Percentiles rank a stretch among this genome's conserved stretches.
Conservation (phyloP, 2,797 vertebrate genomes). For the Eremophila alpestris region DNA sequence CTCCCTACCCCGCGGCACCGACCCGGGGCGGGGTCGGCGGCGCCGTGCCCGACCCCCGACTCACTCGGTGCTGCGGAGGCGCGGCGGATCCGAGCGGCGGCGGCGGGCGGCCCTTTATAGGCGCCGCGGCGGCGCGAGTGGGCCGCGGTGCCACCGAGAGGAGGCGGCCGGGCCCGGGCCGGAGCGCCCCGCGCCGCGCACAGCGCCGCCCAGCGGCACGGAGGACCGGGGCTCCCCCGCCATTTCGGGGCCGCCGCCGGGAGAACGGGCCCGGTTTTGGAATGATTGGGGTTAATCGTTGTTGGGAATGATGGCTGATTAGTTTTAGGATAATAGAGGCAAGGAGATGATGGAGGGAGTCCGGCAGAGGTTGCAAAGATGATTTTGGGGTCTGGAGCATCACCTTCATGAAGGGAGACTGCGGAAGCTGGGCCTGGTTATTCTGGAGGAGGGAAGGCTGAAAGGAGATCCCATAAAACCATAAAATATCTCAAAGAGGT, state of each 20-base stretch:
- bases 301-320: rapidly evolving
- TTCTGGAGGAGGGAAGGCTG: no score
- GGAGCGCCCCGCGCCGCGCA: background rate
- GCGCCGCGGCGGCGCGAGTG: conserved; percentile 56
- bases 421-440: rapidly evolving
- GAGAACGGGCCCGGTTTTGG: rapidly evolving
- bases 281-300: rapidly evolving
- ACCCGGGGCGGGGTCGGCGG: no score
- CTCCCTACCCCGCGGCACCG: background rate
- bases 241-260: background rate
- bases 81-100: background rate
- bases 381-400: background rate
- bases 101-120: conserved; percentile 62
- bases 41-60: background rate
- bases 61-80: conserved; percentile 37
- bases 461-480: background rate
- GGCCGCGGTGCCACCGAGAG: background rate
- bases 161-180: background rate
- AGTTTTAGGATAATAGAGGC: rapidly evolving
- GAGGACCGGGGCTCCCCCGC: background rate
- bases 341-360: background rate
- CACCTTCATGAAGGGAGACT: rapidly evolving
- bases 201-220: background rate
- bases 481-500: background rate
- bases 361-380: rapidly evolving